Base-by-base conservation (phyloP, 2,797 vertebrate species). In the Trematomus bernacchii region DNA sequence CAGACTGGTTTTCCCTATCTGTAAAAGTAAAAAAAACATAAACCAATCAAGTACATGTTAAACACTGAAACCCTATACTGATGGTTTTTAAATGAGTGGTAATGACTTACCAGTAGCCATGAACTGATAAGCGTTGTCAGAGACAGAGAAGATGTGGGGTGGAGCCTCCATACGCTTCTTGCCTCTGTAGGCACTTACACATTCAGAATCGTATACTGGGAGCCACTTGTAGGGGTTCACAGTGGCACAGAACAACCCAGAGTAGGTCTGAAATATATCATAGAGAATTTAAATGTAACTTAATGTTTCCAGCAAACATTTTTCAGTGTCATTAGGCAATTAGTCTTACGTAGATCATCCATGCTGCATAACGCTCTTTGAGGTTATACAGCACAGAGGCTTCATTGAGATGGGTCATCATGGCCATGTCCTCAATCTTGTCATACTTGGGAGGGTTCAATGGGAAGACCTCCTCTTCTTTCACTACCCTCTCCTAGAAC, bases 131-230 rank as follows among this genome's bases (percentile, higher is more conserved):
- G 97, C 96, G 0, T 96, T 98, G 89, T 97, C 97, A 11, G 97
- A 97, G 92, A 97, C 96, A 66, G 97, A 97, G 94, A 97, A 97
- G 93, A 97, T 97, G 91, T 97, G 97, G 50, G 97, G 96, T 15
- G 96, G 96, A 70, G 95, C 94, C 83, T 97, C 97, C 92, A 96
- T 94, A 79, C 96, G 95, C 90, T 98, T 98, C 88, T 97, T 98
- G 92, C 96, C 96, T 90, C 95, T 93, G 80, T 97, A 97, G 77
- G 85, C 96, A 14, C 15, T 1, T 14, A 97, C 96, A 77, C 96
- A 96, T 72, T 96, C 94, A 0, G 90, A 27, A 67, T 95, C 95
- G 63, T 97, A 97, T 82, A 96, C 95, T 1, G 93, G 95, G 79
- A 97, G 92, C 96, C 95, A 95, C 91, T 96, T 96, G 89, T 96